Evolutionary conservation across 2,888 invertebrate species (phyloP).

Genomic region (Quadroppia sp.): DNA sequence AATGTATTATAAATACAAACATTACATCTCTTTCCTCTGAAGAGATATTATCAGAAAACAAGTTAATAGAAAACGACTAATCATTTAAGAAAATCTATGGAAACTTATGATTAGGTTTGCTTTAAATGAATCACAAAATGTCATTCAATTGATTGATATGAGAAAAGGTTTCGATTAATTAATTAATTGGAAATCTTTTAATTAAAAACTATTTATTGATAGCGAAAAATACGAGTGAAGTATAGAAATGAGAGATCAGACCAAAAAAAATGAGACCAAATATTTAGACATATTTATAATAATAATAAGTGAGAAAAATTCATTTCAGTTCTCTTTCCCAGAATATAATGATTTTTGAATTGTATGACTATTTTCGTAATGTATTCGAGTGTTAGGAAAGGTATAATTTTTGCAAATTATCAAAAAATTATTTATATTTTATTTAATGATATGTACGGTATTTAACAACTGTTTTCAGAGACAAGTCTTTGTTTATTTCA

Average conservation of each 20-base stretch:
- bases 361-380: too few species aligned
- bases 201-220: neutral
- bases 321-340: neutral
- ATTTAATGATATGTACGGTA: neutral
- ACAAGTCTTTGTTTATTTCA: neutral
- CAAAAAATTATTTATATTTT: neutral
- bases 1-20: neutral
- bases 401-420: too few species aligned
- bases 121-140: neutral
- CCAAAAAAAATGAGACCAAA: too few species aligned
- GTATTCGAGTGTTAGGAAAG: too few species aligned
- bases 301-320: neutral
- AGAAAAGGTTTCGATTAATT: neutral
- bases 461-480: neutral
- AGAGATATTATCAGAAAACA: neutral
- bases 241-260: too few species aligned
- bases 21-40: neutral
- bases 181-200: neutral
- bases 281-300: neutral
- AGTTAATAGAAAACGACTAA: conserved; percentile 9
- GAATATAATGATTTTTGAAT: neutral
- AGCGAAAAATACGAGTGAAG: too few species aligned
- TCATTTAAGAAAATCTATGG: neutral
- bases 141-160: neutral
- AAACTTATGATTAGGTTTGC: neutral